A percentile compares a stretch with the other conserved stretches of the same genome.
phyloP scores from a whole-genome alignment of 2,797 vertebrate genomes.

The Neomorphus geoffroyi region DNA sequence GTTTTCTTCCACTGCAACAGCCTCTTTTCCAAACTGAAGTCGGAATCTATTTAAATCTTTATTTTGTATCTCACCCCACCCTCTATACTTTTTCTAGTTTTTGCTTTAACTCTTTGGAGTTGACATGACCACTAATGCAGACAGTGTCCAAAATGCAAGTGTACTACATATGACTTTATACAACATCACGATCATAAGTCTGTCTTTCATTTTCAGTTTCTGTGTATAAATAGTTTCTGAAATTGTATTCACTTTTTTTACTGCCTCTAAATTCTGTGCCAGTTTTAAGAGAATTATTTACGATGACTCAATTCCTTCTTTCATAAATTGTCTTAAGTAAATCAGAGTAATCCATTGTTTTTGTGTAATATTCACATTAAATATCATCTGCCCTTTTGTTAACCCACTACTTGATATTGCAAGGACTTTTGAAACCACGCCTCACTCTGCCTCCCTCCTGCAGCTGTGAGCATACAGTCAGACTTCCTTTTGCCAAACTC shows the following conservation, averaged over 20 bases:
- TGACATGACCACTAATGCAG: background rate
- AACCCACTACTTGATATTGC: background rate
- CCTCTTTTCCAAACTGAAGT: background rate
- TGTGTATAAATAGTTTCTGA: background rate
- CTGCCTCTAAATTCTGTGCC: background rate
- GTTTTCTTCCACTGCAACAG: background rate
- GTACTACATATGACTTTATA: background rate
- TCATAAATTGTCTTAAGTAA: background rate
- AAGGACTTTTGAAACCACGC: constrained; percentile 4
- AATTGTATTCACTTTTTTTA: background rate
- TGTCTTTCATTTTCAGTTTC: background rate
- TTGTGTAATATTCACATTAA: background rate
- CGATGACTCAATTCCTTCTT: background rate
- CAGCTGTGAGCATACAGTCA: background rate
- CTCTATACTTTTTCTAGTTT: background rate
- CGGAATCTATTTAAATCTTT: background rate
- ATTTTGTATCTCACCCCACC: background rate
- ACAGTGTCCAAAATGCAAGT: background rate
- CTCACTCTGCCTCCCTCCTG: background rate
- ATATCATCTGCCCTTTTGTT: background rate
- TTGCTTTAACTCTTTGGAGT: background rate
- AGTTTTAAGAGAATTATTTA: background rate
- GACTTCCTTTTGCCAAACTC: background rate
- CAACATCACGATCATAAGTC: fast-evolving
- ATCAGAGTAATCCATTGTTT: background rate